Conservation (phyloP, 2,888 invertebrate genomes). For the Drosophila mercatorum region DNA sequence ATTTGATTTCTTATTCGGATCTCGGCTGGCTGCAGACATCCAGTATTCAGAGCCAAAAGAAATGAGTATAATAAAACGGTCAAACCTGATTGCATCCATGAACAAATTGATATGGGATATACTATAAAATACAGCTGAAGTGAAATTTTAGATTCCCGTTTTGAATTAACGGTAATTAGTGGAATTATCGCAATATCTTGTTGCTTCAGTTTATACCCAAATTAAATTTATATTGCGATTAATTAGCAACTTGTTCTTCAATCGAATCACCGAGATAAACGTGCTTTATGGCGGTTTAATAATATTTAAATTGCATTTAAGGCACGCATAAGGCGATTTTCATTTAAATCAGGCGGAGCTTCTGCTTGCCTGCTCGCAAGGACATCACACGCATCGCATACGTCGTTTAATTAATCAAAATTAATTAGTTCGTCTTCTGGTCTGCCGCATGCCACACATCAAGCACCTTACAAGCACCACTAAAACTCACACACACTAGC, state of each 20-base stretch:
- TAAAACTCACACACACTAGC: background rate
- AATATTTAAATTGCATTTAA: slow-evolving; percentile 53
- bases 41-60: background rate
- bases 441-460: slow-evolving; percentile 15
- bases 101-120: slow-evolving; percentile 8
- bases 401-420: slow-evolving; percentile 58
- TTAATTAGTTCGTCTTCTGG: slow-evolving; percentile 45
- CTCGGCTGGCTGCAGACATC: background rate
- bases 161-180: slow-evolving; percentile 26
- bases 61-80: background rate
- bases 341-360: background rate
- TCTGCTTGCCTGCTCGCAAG: slow-evolving; percentile 6
- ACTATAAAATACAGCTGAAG: background rate
- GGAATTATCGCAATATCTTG: slow-evolving; percentile 1
- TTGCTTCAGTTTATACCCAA: slow-evolving; percentile 26
- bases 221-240: slow-evolving; percentile 61
- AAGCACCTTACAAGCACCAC: slow-evolving; percentile 3
- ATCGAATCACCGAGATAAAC: slow-evolving; percentile 3
- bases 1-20: background rate
- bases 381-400: slow-evolving; percentile 9
- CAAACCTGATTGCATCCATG: background rate
- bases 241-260: slow-evolving; percentile 54
- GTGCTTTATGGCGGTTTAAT: slow-evolving; percentile 25
- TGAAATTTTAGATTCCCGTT: background rate
- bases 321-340: slow-evolving; percentile 15